phyloP scores from a whole-genome alignment of 2,113 vertebrate genomes.

The Tragelaphus strepsiceros region DNA sequence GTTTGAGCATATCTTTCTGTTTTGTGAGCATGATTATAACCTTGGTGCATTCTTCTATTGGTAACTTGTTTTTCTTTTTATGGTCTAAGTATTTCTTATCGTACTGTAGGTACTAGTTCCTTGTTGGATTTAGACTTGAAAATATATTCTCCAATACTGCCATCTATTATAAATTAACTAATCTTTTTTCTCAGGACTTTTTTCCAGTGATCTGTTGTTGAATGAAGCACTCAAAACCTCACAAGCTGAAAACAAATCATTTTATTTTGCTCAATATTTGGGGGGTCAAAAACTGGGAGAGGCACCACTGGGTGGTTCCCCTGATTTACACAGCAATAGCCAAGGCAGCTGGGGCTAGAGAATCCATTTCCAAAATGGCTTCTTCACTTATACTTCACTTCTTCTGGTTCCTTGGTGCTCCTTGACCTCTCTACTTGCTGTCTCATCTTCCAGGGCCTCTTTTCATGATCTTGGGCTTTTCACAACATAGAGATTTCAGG shows the following conservation, averaged over 20 bases:
- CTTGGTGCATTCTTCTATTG: not conserved
- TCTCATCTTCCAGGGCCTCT: not conserved
- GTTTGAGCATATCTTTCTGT: not conserved
- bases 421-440: not conserved
- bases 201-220: not conserved
- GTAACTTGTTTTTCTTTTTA: not conserved
- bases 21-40: not conserved
- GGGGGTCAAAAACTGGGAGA: not conserved
- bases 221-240: conserved; percentile 4
- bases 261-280: conserved; percentile 26
- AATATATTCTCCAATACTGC: not conserved
- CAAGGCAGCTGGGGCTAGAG: not conserved
- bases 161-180: not conserved
- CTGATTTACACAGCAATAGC: not conserved
- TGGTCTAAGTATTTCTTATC: not conserved
- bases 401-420: not conserved
- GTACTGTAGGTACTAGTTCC: not conserved
- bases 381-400: not conserved
- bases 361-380: not conserved
- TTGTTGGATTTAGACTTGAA: conserved; percentile 11
- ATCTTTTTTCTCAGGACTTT: not conserved
- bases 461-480: not conserved
- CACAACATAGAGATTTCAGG: not conserved
- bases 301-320: not conserved
- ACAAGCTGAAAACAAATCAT: not conserved